Evolutionary conservation across 2,113 vertebrate species (phyloP).

Genomic region (Passer montanus): DNA sequence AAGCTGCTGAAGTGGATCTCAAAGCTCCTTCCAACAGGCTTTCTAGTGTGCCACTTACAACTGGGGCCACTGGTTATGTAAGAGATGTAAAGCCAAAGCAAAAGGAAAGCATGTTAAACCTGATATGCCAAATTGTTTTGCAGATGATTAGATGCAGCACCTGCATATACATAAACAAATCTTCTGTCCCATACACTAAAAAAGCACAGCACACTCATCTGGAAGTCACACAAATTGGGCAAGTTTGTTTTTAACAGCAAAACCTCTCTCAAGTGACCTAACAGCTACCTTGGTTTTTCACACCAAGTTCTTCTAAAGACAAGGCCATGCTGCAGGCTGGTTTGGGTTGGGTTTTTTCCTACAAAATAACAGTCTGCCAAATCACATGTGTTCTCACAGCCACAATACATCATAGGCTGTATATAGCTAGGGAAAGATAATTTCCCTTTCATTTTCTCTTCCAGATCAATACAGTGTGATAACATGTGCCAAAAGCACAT

Average conservation of each 20-base stretch:
- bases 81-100: neutral
- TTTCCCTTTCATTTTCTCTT: neutral
- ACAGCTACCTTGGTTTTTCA: neutral
- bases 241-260: neutral
- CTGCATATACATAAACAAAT: neutral
- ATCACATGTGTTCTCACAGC: neutral
- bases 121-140: neutral
- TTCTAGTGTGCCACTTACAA: neutral
- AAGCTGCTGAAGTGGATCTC: slow-evolving; percentile 35
- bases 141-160: neutral
- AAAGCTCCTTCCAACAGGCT: slow-evolving; percentile 28
- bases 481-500: neutral
- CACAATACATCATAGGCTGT: neutral
- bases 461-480: neutral
- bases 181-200: neutral
- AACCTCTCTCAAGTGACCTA: neutral
- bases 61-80: neutral
- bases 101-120: neutral
- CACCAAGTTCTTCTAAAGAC: neutral
- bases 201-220: neutral
- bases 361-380: neutral
- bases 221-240: neutral
- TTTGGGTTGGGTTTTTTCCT: neutral
- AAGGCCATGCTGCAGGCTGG: neutral
- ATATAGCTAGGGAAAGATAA: neutral